Conservation (phyloP, 2,113 vertebrate genomes). For the Dromas ardeola region DNA sequence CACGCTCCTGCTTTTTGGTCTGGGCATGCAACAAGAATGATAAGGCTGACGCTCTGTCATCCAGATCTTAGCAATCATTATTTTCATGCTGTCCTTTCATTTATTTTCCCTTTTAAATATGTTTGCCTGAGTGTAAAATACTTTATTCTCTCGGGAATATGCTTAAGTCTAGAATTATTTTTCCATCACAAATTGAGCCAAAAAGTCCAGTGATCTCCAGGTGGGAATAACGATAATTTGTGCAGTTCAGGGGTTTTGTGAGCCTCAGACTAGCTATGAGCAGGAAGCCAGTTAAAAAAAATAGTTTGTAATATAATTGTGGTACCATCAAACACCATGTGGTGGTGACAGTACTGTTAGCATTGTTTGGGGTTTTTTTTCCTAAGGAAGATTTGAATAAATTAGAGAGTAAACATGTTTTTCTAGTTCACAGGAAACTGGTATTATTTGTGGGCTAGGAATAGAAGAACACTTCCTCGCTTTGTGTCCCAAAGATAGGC, state of each 20-base stretch:
- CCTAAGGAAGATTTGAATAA: neutral
- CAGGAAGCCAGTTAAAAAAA: neutral
- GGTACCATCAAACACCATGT: neutral
- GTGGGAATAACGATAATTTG: neutral
- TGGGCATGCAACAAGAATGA: neutral
- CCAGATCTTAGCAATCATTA: neutral
- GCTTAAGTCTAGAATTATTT: neutral
- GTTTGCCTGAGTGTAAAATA: neutral
- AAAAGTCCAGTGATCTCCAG: neutral
- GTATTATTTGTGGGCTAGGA: constrained; percentile 34
- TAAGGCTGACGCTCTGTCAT: neutral
- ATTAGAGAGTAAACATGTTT: constrained; percentile 49
- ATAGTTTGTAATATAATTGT: neutral
- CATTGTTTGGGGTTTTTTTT: neutral
- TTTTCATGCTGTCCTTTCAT: neutral
- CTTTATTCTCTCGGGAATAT: neutral
- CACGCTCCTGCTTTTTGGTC: neutral
- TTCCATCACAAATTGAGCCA: neutral
- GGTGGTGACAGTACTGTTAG: neutral
- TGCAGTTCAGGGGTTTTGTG: neutral
- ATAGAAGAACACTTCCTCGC: constrained; percentile 26
- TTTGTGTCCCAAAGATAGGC: constrained; percentile 37
- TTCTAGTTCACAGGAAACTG: constrained; percentile 21
- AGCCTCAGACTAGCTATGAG: neutral
- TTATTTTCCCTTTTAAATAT: neutral